Percentiles rank a stretch among this genome's conserved stretches.
phyloP scores from a whole-genome alignment of 30 jellyfish, hydroid and myxozoan genomes.

The Nemopilema nomurai region DNA sequence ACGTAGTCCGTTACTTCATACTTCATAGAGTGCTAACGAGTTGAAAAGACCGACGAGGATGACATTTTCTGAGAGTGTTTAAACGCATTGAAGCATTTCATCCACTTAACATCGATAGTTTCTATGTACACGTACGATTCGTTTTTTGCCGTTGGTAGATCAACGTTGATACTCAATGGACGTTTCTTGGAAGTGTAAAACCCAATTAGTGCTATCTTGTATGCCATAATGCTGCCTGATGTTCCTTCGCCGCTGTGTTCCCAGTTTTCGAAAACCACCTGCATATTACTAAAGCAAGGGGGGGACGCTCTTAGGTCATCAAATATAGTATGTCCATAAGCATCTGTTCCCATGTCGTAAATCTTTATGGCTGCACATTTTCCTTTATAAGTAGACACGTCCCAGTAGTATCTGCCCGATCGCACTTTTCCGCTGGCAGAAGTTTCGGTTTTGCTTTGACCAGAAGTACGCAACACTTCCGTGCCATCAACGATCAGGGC shows the following conservation, averaged over 20 bases:
- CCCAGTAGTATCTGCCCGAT: slow-evolving; percentile 50
- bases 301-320: slow-evolving; percentile 57
- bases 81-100: neutral
- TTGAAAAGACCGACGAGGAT: neutral
- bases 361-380: slow-evolving; percentile 22
- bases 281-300: slow-evolving; percentile 39
- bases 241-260: neutral
- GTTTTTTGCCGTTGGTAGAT: neutral
- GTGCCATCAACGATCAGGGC: slow-evolving; percentile 7
- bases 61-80: too few relatives aligned
- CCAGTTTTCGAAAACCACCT: neutral
- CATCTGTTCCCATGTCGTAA: neutral
- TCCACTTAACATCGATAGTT: neutral
- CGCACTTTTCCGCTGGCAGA: slow-evolving; percentile 3
- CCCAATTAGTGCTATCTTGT: neutral
- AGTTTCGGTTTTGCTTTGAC: neutral
- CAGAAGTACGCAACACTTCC: slow-evolving; percentile 5
- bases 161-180: neutral
- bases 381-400: slow-evolving; percentile 6
- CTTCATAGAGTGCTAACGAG: slow-evolving; percentile 6
- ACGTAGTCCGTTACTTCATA: neutral
- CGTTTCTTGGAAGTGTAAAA: slow-evolving; percentile 34
- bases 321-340: slow-evolving; percentile 14
- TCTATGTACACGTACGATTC: slow-evolving; percentile 14
- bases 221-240: slow-evolving; percentile 1